phyloP scores from a whole-genome alignment of 2,888 invertebrate species.

The Drosophila vallismaia region DNA sequence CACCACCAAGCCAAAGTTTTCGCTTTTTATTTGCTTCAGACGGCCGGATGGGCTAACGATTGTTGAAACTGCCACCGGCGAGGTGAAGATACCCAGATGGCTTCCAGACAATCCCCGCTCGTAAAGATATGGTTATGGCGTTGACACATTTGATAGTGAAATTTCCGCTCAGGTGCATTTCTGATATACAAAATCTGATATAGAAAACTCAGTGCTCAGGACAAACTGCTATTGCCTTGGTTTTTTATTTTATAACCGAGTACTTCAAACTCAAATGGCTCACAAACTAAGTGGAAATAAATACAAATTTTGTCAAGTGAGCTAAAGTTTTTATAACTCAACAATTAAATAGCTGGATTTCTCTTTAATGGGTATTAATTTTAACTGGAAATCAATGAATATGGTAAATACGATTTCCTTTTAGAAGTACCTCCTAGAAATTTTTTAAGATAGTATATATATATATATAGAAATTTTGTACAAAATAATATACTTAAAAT shows the following conservation, averaged over 20 bases:
- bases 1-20: conserved; percentile 18
- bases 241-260: not conserved
- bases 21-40: conserved; percentile 7
- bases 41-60: conserved; percentile 52
- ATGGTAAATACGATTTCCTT: not conserved
- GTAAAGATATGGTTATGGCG: conserved; percentile 26
- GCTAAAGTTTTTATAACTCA: not conserved
- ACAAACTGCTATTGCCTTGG: not conserved
- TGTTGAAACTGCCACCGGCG: conserved; percentile 19
- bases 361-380: not conserved
- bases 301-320: not conserved
- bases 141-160: conserved; percentile 38
- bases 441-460: too few relatives aligned
- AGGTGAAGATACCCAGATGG: conserved; percentile 2
- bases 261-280: not conserved
- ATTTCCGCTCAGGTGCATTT: conserved; percentile 24
- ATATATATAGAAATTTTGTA: too few relatives aligned
- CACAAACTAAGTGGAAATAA: not conserved
- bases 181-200: not conserved
- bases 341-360: not conserved
- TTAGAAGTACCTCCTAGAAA: not conserved
- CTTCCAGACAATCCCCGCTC: conserved; percentile 12
- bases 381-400: not conserved
- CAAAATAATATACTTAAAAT: too few relatives aligned
- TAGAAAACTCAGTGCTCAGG: not conserved